phyloP scores from a whole-genome alignment of 2,113 vertebrate genomes.

The Thryonomys swinderianus region DNA sequence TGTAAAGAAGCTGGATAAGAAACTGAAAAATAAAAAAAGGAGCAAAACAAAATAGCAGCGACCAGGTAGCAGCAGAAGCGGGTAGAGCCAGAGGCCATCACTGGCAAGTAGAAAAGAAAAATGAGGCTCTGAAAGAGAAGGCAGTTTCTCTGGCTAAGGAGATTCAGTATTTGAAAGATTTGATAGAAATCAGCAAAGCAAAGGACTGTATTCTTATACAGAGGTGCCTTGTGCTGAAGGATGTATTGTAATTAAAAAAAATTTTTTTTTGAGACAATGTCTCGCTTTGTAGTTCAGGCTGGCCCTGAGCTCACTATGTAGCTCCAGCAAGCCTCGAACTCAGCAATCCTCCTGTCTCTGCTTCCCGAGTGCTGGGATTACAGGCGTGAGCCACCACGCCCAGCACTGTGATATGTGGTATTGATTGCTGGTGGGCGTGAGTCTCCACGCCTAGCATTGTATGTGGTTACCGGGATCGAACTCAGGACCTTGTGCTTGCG shows the following conservation, averaged over 20 bases:
- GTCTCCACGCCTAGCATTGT: no score
- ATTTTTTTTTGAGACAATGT: no score
- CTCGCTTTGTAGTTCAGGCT: no score
- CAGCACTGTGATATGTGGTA: no score
- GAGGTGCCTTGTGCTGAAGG: slow-evolving; percentile 78
- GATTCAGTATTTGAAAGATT: slow-evolving; percentile 95
- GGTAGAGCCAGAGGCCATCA: slow-evolving; percentile 91
- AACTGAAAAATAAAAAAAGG: slow-evolving; percentile 90
- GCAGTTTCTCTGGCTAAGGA: slow-evolving; percentile 94
- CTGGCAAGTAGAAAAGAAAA: slow-evolving; percentile 90
- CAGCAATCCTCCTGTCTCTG: no score
- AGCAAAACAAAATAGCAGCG: slow-evolving; percentile 98
- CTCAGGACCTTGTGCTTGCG: no score
- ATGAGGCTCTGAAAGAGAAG: slow-evolving; percentile 90
- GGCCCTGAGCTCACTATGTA: no score
- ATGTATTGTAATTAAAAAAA: slow-evolving; percentile 89
- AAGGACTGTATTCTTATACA: slow-evolving; percentile 87
- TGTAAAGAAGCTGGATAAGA: slow-evolving; percentile 94
- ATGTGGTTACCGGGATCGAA: no score
- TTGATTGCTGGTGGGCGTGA: no score
- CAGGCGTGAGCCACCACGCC: no score
- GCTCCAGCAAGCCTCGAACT: no score
- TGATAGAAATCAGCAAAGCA: slow-evolving; percentile 93
- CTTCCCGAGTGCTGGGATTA: no score
- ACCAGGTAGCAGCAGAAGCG: slow-evolving; percentile 96